A percentile compares a stretch with the other conserved stretches of the same genome.
These are phyloP conservation scores for Acholoe squamosa DNA, from an alignment of 2,888 invertebrate genomes.

Conservation along the genomic window DNA sequence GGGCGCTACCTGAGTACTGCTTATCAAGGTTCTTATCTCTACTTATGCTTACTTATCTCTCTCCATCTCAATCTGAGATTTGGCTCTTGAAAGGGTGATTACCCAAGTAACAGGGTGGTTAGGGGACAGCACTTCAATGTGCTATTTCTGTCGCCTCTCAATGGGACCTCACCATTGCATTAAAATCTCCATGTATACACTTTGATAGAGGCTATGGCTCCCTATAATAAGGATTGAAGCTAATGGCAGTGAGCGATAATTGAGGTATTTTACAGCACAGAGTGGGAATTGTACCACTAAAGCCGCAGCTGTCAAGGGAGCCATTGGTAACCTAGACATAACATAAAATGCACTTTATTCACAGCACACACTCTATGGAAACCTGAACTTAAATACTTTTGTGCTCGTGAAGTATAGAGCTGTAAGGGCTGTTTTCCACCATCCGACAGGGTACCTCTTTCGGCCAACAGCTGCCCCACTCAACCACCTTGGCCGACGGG, in stretches of 20 bases:
- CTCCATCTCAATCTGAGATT: conserved; percentile 17
- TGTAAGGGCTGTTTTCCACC: no score
- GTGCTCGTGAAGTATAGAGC: not conserved
- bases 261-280: conserved; percentile 3
- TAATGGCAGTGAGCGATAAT: conserved; percentile 7
- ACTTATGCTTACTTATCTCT: conserved; percentile 10
- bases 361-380: not conserved
- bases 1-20: conserved; percentile 10
- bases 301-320: not conserved
- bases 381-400: not conserved
- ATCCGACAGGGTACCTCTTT: no score
- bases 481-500: no score
- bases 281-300: not conserved
- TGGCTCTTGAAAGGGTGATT: conserved; percentile 10
- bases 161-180: not conserved
- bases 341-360: not conserved
- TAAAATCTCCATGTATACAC: not conserved
- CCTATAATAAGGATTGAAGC: not conserved
- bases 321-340: not conserved
- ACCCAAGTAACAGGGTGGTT: conserved; percentile 27
- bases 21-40: conserved; percentile 24
- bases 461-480: no score
- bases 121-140: conserved; percentile 3
- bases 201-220: not conserved
- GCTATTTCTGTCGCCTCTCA: conserved; percentile 24